phyloP scores from a whole-genome alignment of 2,888 invertebrate genomes.

The Drosophila melanocephala region DNA sequence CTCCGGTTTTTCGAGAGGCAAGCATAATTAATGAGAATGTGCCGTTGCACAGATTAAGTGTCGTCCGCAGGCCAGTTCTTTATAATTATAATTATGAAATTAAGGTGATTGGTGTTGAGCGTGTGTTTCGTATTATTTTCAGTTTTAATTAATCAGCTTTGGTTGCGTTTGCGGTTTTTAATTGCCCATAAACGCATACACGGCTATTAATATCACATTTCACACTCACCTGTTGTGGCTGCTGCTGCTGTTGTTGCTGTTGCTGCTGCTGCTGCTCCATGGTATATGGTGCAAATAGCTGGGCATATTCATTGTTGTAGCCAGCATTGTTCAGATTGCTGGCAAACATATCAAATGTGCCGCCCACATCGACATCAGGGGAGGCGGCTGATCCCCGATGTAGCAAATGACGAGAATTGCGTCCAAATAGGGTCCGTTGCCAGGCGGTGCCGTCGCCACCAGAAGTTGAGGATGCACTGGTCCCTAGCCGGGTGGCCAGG shows the following conservation, averaged over 20 bases:
- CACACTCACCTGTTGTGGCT: constrained; percentile 69
- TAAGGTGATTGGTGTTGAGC: not conserved
- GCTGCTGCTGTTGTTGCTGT: constrained; percentile 38
- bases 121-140: not conserved
- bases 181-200: not conserved
- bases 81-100: not conserved
- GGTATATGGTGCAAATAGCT: constrained; percentile 44
- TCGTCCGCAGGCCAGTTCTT: not conserved
- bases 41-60: not conserved
- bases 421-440: constrained; percentile 92
- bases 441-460: constrained; percentile 86
- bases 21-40: not conserved
- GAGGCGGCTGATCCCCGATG: constrained; percentile 42
- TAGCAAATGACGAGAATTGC: constrained; percentile 89
- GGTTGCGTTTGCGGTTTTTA: not conserved
- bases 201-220: constrained; percentile 8
- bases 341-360: constrained; percentile 33
- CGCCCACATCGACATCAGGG: constrained; percentile 15
- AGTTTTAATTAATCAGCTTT: constrained; percentile 15
- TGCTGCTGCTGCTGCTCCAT: constrained; percentile 34
- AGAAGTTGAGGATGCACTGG: constrained; percentile 87
- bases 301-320: constrained; percentile 59
- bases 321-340: constrained; percentile 36
- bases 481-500: constrained; percentile 67
- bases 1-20: not conserved